A percentile compares a stretch with the other conserved stretches of the same genome.
These are phyloP conservation scores for Holcopasites calliopsidis DNA, from an alignment of 1,140 invertebrate species.

Conservation along the genomic window DNA sequence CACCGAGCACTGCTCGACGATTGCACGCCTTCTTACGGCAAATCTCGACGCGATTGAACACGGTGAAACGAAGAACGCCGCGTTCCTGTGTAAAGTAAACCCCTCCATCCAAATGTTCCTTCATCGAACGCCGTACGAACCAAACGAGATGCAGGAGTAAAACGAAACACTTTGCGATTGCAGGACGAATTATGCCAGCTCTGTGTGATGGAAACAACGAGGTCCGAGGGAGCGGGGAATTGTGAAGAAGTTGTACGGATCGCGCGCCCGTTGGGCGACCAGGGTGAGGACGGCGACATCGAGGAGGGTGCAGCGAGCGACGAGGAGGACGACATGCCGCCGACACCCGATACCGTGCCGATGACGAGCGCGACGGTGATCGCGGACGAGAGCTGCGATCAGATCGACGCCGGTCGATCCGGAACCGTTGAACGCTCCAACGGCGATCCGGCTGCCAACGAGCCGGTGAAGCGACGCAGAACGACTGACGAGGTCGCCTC, in stretches of 20 bases:
- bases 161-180: background rate
- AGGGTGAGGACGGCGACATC: constrained; percentile 70
- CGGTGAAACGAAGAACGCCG: too few species aligned
- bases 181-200: constrained; percentile 77
- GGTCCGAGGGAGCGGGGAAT: constrained; percentile 56
- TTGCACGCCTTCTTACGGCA: too few species aligned
- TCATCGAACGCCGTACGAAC: too few species aligned
- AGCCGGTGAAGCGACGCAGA: constrained; percentile 43
- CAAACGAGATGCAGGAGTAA: background rate
- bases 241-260: constrained; percentile 40
- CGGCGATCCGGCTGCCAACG: constrained; percentile 19
- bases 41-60: too few species aligned
- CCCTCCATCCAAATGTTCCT: too few species aligned
- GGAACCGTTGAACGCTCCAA: constrained; percentile 43
- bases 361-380: constrained; percentile 67
- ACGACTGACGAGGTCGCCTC: constrained; percentile 69
- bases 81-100: too few species aligned
- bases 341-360: constrained; percentile 70
- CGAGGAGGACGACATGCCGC: constrained; percentile 72
- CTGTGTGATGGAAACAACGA: constrained; percentile 74
- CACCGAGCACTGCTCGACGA: too few species aligned
- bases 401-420: constrained; percentile 65
- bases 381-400: constrained; percentile 67
- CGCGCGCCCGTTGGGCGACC: constrained; percentile 51
- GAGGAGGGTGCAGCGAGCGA: constrained; percentile 63